Base-by-base conservation (phyloP, 30 jellyfish, hydroid and myxozoan species). In the Mastigias papua region DNA sequence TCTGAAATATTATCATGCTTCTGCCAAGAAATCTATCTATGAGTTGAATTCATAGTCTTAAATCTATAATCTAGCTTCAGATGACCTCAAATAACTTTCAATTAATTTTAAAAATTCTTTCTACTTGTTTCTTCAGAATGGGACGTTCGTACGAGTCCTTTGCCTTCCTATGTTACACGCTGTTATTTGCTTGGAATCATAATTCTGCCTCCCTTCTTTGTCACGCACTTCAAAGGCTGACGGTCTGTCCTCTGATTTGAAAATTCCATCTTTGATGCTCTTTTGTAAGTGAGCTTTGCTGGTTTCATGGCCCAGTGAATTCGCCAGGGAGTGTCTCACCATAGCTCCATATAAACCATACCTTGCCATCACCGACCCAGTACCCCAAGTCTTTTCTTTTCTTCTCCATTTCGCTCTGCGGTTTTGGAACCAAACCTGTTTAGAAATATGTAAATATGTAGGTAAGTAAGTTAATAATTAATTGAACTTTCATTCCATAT, bases 351-450 rank as follows among this genome's bases (percentile, higher is more conserved):
- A 95, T 1, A 89, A 67, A 11, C 99, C 99, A 68, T 95, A 95
- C 60, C 92, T 86, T 23, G 99, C 99, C 99, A 95, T 95, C 0
- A 89, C 95, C 1, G 97, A 84, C 48, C 99, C 99, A 9, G 90
- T 81, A 4, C 99, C 99, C 99, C 99, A 95, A 23, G 97, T 86
- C 69, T 95, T 95, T 82, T 95, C 99, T 69, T 96, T 89, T 46
- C 99, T 92, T 49, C 99, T 49, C 99, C 99, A 95, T 75, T 90
- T 95, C 50, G 99, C 99, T 21, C 99, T 80, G 54, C 99, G 97
- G 62, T 95, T 95, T 86, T 95, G 99, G 74, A 95, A 95, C 99
- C 99, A 95, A 0, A 95, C 99, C 99, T 95, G 26, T 7, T 63
- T 37, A 0, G 26, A 27, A 19, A 11, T 6, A 54, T 2, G 17